phyloP scores from a whole-genome alignment of 2,888 invertebrate genomes.

The Lochmaea crataegi region DNA sequence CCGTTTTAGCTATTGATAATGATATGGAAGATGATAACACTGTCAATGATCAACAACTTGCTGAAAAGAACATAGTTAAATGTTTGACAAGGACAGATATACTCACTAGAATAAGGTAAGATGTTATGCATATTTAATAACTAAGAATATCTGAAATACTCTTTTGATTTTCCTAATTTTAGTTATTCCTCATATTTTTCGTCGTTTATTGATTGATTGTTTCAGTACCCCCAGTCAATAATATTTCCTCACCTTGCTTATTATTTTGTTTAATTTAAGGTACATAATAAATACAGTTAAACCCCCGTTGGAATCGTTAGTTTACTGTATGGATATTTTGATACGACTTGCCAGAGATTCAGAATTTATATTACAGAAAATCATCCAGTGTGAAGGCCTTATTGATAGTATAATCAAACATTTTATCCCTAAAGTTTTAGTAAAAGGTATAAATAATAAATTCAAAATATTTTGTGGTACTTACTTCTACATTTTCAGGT shows the following conservation, averaged over 20 bases:
- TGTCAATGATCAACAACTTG: constrained; percentile 87
- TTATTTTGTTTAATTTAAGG: constrained; percentile 62
- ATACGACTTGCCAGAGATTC: constrained; percentile 84
- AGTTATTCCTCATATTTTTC: too few relatives aligned
- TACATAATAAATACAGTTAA: constrained; percentile 80
- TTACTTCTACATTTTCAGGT: constrained; percentile 23
- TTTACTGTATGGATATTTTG: constrained; percentile 82
- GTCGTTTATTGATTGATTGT: too few relatives aligned
- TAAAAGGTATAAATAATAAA: constrained; percentile 21
- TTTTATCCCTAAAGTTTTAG: constrained; percentile 69
- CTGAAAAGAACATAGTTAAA: constrained; percentile 83
- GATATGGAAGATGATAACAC: constrained; percentile 69
- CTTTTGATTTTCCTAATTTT: too few relatives aligned
- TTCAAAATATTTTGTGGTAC: not conserved
- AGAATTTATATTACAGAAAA: constrained; percentile 71
- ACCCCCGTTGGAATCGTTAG: constrained; percentile 79
- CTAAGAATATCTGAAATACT: too few relatives aligned
- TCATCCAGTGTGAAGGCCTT: constrained; percentile 74
- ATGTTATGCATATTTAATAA: not conserved
- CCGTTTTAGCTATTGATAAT: constrained; percentile 65
- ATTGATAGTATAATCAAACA: constrained; percentile 71
- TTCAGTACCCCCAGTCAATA: too few relatives aligned
- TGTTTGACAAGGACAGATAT: constrained; percentile 81
- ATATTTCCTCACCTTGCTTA: not conserved
- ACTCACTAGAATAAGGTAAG: constrained; percentile 75